Percentiles rank a stretch among this genome's conserved stretches.
Evolutionary conservation across 2,888 invertebrate species (phyloP).

Genomic region (Brassicogethes aeneus): DNA sequence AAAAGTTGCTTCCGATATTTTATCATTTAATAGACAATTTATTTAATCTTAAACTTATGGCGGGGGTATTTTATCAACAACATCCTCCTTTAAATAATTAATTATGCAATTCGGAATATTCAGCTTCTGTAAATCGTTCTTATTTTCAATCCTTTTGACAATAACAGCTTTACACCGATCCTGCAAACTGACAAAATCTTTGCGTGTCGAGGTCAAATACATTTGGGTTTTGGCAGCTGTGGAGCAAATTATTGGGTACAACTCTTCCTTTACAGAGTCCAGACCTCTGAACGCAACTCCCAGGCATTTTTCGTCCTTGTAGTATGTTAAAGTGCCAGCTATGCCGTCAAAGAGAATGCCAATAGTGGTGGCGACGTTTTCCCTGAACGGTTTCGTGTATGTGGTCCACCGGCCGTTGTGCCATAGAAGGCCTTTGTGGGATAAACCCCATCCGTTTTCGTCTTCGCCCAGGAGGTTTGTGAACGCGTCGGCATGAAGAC

Average conservation of each 20-base stretch:
- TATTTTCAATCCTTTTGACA: constrained; percentile 44
- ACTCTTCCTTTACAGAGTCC: constrained; percentile 50
- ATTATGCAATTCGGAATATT: constrained; percentile 51
- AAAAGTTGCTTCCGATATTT: neutral
- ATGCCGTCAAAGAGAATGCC: constrained; percentile 61
- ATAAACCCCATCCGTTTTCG: constrained; percentile 60
- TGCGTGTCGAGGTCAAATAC: constrained; percentile 49
- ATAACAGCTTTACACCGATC: constrained; percentile 59
- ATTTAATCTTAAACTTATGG: constrained; percentile 22
- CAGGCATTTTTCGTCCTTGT: constrained; percentile 58
- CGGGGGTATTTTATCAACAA: constrained; percentile 37
- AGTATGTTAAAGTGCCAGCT: constrained; percentile 60
- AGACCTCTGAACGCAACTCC: constrained; percentile 64
- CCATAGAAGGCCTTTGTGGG: constrained; percentile 64
- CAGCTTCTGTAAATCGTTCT: constrained; percentile 46
- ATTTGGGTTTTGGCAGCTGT: constrained; percentile 70
- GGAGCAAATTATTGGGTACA: constrained; percentile 62
- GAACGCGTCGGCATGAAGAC: constrained; percentile 58
- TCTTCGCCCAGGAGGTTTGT: constrained; percentile 65
- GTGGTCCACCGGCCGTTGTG: constrained; percentile 53
- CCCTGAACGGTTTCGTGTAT: constrained; percentile 59
- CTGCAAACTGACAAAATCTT: constrained; percentile 58
- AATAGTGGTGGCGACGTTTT: constrained; percentile 58
- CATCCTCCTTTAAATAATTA: constrained; percentile 48
- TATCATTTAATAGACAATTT: too few species aligned